A percentile compares a stretch with the other conserved stretches of the same genome.
Evolutionary conservation across 1,140 invertebrate species (phyloP).

Genomic region (Idris sp.): DNA sequence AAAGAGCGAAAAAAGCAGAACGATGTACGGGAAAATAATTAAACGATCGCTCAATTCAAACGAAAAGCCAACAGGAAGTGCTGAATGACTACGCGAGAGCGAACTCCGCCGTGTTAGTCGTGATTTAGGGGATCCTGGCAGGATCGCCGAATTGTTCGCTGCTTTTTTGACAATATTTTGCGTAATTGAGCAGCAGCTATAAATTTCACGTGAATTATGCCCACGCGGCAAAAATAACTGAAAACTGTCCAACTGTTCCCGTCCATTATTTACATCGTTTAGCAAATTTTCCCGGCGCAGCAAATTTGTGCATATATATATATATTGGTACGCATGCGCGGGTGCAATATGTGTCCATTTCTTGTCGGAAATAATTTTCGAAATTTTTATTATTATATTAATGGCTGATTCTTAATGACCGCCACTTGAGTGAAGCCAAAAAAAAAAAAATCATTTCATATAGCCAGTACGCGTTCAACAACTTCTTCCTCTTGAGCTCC

Average conservation of each 20-base stretch:
- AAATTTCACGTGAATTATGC: conserved; percentile 74
- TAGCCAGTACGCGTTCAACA: conserved; percentile 14
- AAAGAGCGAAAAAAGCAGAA: conserved; percentile 15
- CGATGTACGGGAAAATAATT: conserved; percentile 59
- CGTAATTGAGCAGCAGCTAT: conserved; percentile 74
- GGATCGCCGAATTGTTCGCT: conserved; percentile 64
- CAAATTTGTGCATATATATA: conserved; percentile 4
- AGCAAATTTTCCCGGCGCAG: conserved; percentile 71
- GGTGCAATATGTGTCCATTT: conserved; percentile 9
- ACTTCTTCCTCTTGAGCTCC: conserved; percentile 35
- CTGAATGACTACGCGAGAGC: conserved; percentile 64
- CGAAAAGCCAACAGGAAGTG: conserved; percentile 61
- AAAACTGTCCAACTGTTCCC: conserved; percentile 74
- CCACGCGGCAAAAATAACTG: conserved; percentile 70
- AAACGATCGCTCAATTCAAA: conserved; percentile 63
- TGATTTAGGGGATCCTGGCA: conserved; percentile 64
- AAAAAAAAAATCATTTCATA: conserved; percentile 15
- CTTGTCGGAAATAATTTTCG: too few species aligned
- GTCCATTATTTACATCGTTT: conserved; percentile 76
- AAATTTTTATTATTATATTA: too few species aligned
- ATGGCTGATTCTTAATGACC: neutral
- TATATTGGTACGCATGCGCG: conserved; percentile 34
- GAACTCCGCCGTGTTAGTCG: conserved; percentile 61
- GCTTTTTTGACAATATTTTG: conserved; percentile 75
- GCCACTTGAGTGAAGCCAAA: conserved; percentile 4